phyloP scores from a whole-genome alignment of 2,797 vertebrate species.

The Leontopithecus rosalia region DNA sequence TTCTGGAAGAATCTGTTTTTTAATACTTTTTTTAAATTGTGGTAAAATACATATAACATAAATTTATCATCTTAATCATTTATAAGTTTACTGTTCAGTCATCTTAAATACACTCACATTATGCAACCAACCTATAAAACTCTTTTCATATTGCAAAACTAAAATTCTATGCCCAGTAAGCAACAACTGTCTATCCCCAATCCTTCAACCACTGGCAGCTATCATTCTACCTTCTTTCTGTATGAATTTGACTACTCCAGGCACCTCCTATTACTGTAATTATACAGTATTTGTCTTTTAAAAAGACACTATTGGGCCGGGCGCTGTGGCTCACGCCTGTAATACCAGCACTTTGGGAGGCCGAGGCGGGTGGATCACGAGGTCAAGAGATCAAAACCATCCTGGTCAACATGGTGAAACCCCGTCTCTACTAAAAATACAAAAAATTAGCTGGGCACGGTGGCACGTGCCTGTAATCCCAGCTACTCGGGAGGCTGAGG shows the following conservation, averaged over 20 bases:
- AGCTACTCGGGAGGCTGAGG: no score
- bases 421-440: no score
- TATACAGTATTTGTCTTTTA: neutral
- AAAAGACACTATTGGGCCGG: neutral
- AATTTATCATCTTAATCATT: neutral
- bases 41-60: neutral
- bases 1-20: slow-evolving; percentile 4
- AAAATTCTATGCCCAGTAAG: neutral
- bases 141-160: neutral
- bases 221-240: neutral
- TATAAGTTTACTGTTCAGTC: neutral
- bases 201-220: neutral
- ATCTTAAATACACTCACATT: neutral
- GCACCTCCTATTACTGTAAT: neutral
- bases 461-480: no score
- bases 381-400: no score
- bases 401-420: no score
- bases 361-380: no score
- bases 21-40: neutral
- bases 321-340: no score
- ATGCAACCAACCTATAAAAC: neutral
- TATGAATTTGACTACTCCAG: neutral
- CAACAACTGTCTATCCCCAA: neutral
- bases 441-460: no score
- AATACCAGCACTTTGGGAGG: no score